Conservation (phyloP, 30 jellyfish, hydroid and myxozoan genomes). For the Hydra vulgaris region DNA sequence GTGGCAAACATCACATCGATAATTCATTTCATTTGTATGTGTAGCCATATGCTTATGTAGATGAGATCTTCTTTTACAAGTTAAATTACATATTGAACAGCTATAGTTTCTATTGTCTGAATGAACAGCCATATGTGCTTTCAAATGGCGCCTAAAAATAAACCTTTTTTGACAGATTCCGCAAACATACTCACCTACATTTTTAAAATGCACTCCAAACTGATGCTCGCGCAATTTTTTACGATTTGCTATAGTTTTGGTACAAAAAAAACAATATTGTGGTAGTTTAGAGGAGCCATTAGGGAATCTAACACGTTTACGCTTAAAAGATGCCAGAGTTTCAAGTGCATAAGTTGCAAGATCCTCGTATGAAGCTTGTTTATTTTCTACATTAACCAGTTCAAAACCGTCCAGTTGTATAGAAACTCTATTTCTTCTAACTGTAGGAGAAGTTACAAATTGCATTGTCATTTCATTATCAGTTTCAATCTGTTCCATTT, state of each 20-base stretch:
- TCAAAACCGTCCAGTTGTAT: constrained; percentile 25
- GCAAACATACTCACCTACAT: constrained; percentile 30
- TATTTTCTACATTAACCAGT: constrained; percentile 18
- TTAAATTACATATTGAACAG: constrained; percentile 13
- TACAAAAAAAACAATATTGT: constrained; percentile 24
- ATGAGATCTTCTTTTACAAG: constrained; percentile 29
- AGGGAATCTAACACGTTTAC: constrained; percentile 27
- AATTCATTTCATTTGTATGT: constrained; percentile 19
- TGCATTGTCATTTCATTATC: background rate
- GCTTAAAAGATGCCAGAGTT: constrained; percentile 19
- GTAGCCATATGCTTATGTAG: constrained; percentile 28
- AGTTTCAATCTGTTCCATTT: background rate
- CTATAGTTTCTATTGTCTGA: constrained; percentile 20
- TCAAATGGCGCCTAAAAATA: constrained; percentile 25
- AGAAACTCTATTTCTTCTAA: background rate
- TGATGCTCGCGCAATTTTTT: constrained; percentile 26
- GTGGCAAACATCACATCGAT: constrained; percentile 37
- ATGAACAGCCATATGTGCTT: constrained; percentile 25
- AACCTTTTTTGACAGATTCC: constrained; percentile 29
- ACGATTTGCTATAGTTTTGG: constrained; percentile 13
- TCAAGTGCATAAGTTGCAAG: constrained; percentile 19
- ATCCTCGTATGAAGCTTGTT: constrained; percentile 14
- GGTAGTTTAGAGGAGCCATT: constrained; percentile 28
- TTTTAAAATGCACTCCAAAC: constrained; percentile 29
- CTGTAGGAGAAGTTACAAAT: background rate